phyloP scores from a whole-genome alignment of 2,888 invertebrate species.

The Xanthostigma xanthostigma region DNA sequence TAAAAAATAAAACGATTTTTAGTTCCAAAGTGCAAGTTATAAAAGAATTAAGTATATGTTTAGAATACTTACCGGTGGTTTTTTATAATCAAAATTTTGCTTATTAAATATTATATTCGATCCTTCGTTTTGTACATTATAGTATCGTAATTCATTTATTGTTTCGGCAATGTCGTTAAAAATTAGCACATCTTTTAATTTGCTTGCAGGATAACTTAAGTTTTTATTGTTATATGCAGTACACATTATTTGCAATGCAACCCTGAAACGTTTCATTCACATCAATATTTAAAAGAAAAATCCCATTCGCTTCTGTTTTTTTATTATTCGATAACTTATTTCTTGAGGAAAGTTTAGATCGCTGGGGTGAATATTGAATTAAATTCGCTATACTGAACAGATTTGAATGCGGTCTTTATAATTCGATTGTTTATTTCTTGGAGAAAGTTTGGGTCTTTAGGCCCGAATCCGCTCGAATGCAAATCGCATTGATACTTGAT shows the following conservation, averaged over 20 bases:
- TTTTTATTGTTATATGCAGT: slow-evolving; percentile 41
- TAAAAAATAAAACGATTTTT: too few species aligned
- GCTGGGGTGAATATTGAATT: neutral
- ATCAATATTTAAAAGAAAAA: slow-evolving; percentile 3
- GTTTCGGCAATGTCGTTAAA: slow-evolving; percentile 30
- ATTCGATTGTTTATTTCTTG: too few species aligned
- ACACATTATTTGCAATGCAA: slow-evolving; percentile 36
- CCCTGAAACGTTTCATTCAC: slow-evolving; percentile 27
- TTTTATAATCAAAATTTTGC: slow-evolving; percentile 26
- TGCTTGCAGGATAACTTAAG: slow-evolving; percentile 31
- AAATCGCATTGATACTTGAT: neutral
- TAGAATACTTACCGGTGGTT: slow-evolving; percentile 27
- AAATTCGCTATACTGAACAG: neutral
- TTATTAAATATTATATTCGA: slow-evolving; percentile 27
- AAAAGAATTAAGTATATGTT: too few species aligned
- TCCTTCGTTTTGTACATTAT: slow-evolving; percentile 29
- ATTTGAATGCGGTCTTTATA: too few species aligned
- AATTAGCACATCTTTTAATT: slow-evolving; percentile 32
- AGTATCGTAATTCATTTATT: slow-evolving; percentile 31
- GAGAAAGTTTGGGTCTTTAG: too few species aligned
- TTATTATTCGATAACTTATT: too few species aligned
- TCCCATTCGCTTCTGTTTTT: too few species aligned
- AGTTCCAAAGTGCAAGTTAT: too few species aligned
- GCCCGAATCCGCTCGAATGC: neutral
- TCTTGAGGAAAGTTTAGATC: neutral